Base-by-base conservation (phyloP, 2,888 invertebrate genomes). In the Rhaphigaster nebulosa region DNA sequence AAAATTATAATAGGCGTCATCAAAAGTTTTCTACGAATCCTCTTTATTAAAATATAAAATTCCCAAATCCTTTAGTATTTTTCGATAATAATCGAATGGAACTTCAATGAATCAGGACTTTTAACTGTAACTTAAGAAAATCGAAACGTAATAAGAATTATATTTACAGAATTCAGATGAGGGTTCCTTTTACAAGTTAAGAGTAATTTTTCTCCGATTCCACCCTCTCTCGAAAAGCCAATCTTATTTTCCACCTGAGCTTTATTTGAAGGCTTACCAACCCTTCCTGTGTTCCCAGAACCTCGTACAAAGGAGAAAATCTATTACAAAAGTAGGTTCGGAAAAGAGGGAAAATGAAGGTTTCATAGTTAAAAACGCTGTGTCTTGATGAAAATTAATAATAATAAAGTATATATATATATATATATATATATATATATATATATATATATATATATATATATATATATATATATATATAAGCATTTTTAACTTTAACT, bases 171-270 rank as follows among this genome's bases (percentile, higher is more conserved):
- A 65, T 65, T 65, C 1, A 65, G 29, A 29, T 29, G 15, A 29
- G 2, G 29, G 29, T 60, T 29, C 65, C 65, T n/a, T 65, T 65
- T 65, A 65, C 15, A 29, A 65, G 65, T 65, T 65, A 65, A 65
- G 65, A 65, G 65, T 29, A 65, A 65, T 65, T 65, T 65, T 65
- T 65, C 65, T 65, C 65, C 65, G 65, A 65, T 65, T 65, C 13
- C 29, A 65, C 3, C 29, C 29, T 29, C 15, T 15, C 29, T 15
- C 15, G 29, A 4, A 65, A 15, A 65, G 65, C 29, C 65, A 65
- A 65, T 65, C 65, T 65, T 65, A 65, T 65, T 65, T 65, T 65
- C 65, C 65, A 65, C 65, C 65, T 65, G 29, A 70, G 34, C 34
- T 70, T 70, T 65, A 65, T 65, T 65, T 29, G 65, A 34, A 34